Evolutionary conservation across 2,888 invertebrate genomes (phyloP), one percentile per base, ranked within the genome.

Genomic region (Acanthosepion lycidas): DNA sequence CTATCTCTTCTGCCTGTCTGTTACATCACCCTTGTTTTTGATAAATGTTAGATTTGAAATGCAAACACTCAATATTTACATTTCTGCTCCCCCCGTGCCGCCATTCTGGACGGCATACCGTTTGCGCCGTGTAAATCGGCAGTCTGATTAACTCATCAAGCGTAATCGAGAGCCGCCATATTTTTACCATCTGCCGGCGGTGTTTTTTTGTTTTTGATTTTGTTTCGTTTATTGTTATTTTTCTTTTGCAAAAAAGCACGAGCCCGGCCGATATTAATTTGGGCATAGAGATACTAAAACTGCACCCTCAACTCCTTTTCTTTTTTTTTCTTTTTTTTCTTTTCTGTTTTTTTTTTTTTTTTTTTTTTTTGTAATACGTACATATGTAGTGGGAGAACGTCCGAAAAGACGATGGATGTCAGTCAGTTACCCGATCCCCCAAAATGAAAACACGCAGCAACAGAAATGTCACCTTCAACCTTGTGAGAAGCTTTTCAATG

Each of bases 11-110:
- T n/a, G 78, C 78, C 78, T 78, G 78, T 78, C 78, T 78, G 78
- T 78, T 78, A 78, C 78, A 78, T 78, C 78, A 78, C n/a, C 78
- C n/a, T 78, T 78, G 78, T 78, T 78, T 78, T 78, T 78, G 78
- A 78, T 78, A 78, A 78, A 78, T 78, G 78, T 33, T n/a, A 78
- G 78, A 78, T 78, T 78, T 78, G 78, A 78, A 78, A 78, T 33
- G 78, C 78, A 78, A 78, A 78, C 78, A 78, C 78, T 78, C 78
- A 78, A 78, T 78, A 78, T 78, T 78, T 78, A 78, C n/a, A 78
- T 78, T 78, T 33, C 78, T 33, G n/a, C n/a, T 33, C 78, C 78
- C 78, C 8, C n/a, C 78, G 6, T 33, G 78, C 78, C 78, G 78
- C n/a, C 78, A 78, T 78, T 33, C 15, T 78, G n/a, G n/a, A 78